These are phyloP conservation scores for Synanthedon vespiformis DNA, from an alignment of 2,888 invertebrate genomes.

Conservation along the genomic window DNA sequence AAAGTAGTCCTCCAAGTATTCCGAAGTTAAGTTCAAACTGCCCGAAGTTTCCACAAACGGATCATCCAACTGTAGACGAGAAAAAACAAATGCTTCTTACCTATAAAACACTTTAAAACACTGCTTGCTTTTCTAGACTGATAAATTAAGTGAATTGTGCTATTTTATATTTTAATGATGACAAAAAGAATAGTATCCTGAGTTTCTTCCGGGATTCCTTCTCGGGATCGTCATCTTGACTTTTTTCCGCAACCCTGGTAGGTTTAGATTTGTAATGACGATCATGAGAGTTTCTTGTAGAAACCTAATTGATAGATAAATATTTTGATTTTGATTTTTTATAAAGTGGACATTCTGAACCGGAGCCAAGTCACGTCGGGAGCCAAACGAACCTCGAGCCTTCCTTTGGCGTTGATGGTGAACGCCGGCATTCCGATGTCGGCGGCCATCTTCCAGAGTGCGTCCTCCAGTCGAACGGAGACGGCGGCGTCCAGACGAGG, in stretches of 20 bases:
- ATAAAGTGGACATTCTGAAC: not conserved
- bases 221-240: no score
- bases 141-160: no score
- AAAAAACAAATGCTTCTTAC: not conserved
- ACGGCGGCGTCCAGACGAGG: slow-evolving; percentile 45
- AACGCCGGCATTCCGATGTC: slow-evolving; percentile 59
- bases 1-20: slow-evolving; percentile 73
- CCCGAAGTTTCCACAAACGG: slow-evolving; percentile 74
- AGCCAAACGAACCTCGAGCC: slow-evolving; percentile 35
- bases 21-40: slow-evolving; percentile 73
- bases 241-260: no score
- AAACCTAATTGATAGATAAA: no score
- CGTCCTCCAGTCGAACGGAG: slow-evolving; percentile 44
- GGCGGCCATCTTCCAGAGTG: slow-evolving; percentile 53
- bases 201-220: no score
- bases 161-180: no score
- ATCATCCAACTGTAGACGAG: slow-evolving; percentile 65
- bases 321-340: no score
- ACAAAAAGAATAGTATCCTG: no score
- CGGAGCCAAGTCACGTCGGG: not conserved
- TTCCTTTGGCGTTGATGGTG: slow-evolving; percentile 46
- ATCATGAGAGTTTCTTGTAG: no score
- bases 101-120: no score
- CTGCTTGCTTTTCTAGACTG: no score
- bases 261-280: no score